Evolutionary conservation across 2,113 vertebrate species (phyloP), one percentile per base, ranked within the genome.

Genomic region (Suncus etruscus): DNA sequence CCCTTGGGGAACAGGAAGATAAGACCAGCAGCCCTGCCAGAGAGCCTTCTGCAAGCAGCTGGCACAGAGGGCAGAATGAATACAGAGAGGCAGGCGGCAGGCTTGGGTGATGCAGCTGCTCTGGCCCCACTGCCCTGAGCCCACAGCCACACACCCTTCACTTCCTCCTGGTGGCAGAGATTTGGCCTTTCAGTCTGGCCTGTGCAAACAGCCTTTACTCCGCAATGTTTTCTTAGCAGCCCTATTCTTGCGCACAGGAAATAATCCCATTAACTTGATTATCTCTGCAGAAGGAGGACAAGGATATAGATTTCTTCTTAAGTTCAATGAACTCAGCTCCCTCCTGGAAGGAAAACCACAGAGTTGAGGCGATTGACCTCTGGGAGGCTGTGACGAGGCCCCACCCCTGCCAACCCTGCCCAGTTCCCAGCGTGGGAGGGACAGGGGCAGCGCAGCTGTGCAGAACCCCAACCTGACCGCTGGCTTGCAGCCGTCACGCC

Each of bases 201-300:
- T 95, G 65, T 89, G 73, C 90, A 93, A 96, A 95, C 91, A 95
- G 80, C 24, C 61, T 85, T 92, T 78, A 75, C 66, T 80, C 84
- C 81, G 3, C 77, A 72, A 12, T 94, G 87, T 94, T 96, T 96
- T 92, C 95, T 93, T 79, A 94, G 89, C 80, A 87, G 86, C 58
- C 32, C 73, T 66, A 32, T 66, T 89, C 92, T 89, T 86, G 65
- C 7, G 75, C 54, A 87, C 82, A 92, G 91, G 94, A 97, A 95
- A 94, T 93, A 95, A 96, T 95, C 93, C 91, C 94, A 92, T 96
- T 96, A 93, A 94, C 85, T 89, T 87, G 85, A 92, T 94, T 93
- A 95, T 96, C 94, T 94, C 86, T 92, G 48, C 12, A 25, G 92
- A 83, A 89, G 83, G 74, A 94, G 86, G 75, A 92, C 86, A 72